Evolutionary conservation across 2,797 vertebrate species (phyloP), one percentile per base, ranked within the genome.

Genomic region (Lepus oiostolus): DNA sequence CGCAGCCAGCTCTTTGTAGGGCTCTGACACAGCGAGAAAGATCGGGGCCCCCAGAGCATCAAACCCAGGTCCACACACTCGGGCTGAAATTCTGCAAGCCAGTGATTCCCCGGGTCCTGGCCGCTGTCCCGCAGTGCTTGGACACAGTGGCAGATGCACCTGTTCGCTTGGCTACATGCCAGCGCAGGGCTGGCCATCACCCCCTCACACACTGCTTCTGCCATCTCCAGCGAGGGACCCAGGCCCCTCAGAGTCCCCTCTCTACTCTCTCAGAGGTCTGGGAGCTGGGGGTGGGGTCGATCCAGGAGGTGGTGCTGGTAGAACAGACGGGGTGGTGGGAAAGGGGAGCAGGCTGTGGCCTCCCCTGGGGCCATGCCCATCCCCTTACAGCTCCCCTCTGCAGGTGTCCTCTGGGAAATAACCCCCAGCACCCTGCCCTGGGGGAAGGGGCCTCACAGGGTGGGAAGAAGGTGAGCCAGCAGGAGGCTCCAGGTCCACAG

Each of bases 401-500:
- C 19, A 21, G 16, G 54, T 47, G 42, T 8, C 42, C 42, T 58
- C 54, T 58, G 54, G 54, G 54, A 91, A 74, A 52, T 7, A 75
- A 54, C 30, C 42, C 7, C 4, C 1, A 13, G 32, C 74, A 21
- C 19, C 54, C 54, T 21, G 19, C 38, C 58, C n/a, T 35, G 35
- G 52, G 35, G 62, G 24, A 30, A 8, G 19, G 30, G 35, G 42
- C 1, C 38, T 74, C 17, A 1, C 38, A 67, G 93, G 42, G 19
- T 65, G 24, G 89, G 71, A 65, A 86, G 11, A 22, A 28, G 79
- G 4, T 5, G 11, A 90, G 2, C 5, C 30, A 26, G 11, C 22
- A 79, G 70, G 52, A 93, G 8, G 74, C 63, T 84, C 38, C 11
- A 30, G 74, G 79, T 52, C n/a, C 71, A 62, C 60, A 71, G 79